Percentiles rank a stretch among this genome's conserved stretches.
Evolutionary conservation across 2,113 vertebrate genomes (phyloP).

Genomic region (Sinocyclocheilus maitianheensis): DNA sequence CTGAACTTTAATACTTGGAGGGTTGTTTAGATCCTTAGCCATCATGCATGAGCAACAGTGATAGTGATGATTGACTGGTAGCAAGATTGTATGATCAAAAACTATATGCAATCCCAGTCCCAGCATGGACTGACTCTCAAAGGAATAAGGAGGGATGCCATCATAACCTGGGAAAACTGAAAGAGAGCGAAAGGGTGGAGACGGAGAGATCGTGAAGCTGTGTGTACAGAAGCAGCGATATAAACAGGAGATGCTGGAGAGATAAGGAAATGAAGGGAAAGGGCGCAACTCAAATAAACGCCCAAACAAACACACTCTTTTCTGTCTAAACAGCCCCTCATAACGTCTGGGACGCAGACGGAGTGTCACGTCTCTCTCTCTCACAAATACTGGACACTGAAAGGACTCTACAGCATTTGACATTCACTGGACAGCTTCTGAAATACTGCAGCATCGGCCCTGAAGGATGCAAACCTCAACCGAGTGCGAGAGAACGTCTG

Average conservation of each 20-base stretch:
- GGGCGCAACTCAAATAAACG: slow-evolving; percentile 77
- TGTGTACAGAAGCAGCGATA: slow-evolving; percentile 67
- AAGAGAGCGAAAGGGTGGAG: slow-evolving; percentile 33
- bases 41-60: background rate
- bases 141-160: background rate
- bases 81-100: background rate
- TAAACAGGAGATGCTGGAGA: slow-evolving; percentile 74
- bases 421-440: background rate
- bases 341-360: background rate
- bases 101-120: too few species aligned
- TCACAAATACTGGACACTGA: background rate
- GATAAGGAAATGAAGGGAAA: slow-evolving; percentile 80
- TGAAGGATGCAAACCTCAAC: too few species aligned
- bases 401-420: background rate
- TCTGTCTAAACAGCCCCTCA: background rate
- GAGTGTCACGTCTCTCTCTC: background rate
- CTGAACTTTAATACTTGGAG: too few species aligned
- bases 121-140: background rate
- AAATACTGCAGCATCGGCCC: background rate
- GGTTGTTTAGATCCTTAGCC: background rate
- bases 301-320: slow-evolving; percentile 46
- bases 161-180: background rate
- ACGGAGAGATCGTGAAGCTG: slow-evolving; percentile 64
- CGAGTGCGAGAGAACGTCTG: too few species aligned
- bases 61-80: background rate